Evolutionary conservation across 2,113 vertebrate species (phyloP), one percentile per base, ranked within the genome.

Genomic region (Pseudorhombus dupliciocellatus): DNA sequence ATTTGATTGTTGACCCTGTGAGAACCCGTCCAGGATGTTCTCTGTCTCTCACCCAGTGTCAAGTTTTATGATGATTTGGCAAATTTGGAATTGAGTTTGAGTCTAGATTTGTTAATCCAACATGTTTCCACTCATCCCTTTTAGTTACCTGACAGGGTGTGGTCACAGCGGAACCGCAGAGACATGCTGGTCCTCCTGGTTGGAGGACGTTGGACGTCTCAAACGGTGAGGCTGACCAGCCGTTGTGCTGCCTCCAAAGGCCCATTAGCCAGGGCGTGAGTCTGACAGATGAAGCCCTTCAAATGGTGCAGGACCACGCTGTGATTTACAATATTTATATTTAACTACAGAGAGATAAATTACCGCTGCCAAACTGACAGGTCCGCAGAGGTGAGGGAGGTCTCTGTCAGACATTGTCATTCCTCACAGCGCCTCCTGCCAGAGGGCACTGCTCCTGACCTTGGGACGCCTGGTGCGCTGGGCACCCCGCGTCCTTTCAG

Each of bases 311-410:
- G 77, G 82, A 83, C 77, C 86, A 74, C 34, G 81, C 86, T 89
- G 89, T 91, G 90, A 92, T 92, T 92, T 93, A 91, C 91, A 90
- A 83, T 91, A 83, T 89, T 91, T 90, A 90, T 89, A 90, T 92
- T 92, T 91, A 92, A 91, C 88, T 69, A 84, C 75, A 86, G 80
- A 86, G 83, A 92, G 87, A 93, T 92, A 91, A 86, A 93, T 92
- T 92, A 91, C 87, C 30, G 34, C 66, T 37, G 26, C 77, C 54
- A 79, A 89, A 91, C 87, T 90, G 91, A 92, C 89, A 89, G 84
- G 83, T 84, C 89, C 81, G 71, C 79, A 57, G 77, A 81, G 82
- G 79, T 66, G 80, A 87, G 77, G 76, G 79, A 84, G 67, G 71
- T 82, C 67, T 84, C 70, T 87, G 82, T 89, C 87, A 63, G 87